phyloP scores from a whole-genome alignment of 2,113 vertebrate species.

The Sula dactylatra region DNA sequence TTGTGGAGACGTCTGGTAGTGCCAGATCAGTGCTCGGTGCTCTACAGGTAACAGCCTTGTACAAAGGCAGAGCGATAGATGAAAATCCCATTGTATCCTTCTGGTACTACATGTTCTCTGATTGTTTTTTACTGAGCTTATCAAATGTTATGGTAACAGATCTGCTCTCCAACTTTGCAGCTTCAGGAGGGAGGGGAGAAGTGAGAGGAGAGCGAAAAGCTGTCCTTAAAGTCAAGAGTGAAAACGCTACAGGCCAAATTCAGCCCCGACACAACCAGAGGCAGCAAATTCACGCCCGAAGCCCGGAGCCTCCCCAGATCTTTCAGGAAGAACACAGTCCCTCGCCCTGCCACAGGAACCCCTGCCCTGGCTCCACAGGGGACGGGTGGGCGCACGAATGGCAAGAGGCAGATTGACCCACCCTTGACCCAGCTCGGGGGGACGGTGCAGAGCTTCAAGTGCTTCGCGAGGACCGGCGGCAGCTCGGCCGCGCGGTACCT shows the following conservation, averaged over 20 bases:
- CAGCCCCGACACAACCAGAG: neutral
- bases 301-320: neutral
- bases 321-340: neutral
- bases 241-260: neutral
- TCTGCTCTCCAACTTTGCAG: neutral
- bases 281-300: neutral
- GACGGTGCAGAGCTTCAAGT: neutral
- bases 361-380: neutral
- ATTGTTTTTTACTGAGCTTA: neutral
- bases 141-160: neutral
- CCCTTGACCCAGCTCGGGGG: neutral
- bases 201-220: neutral
- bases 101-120: neutral
- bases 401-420: neutral
- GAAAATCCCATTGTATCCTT: neutral
- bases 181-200: neutral
- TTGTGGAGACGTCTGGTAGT: neutral
- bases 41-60: neutral
- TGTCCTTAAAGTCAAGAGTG: neutral
- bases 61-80: neutral
- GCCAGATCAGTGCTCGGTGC: neutral
- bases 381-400: accelerated
- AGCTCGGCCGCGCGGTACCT: neutral
- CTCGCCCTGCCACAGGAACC: accelerated
- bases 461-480: neutral